Evolutionary conservation across 2,797 vertebrate genomes (phyloP), one percentile per base, ranked within the genome.

Genomic region (Anas flavirostris): DNA sequence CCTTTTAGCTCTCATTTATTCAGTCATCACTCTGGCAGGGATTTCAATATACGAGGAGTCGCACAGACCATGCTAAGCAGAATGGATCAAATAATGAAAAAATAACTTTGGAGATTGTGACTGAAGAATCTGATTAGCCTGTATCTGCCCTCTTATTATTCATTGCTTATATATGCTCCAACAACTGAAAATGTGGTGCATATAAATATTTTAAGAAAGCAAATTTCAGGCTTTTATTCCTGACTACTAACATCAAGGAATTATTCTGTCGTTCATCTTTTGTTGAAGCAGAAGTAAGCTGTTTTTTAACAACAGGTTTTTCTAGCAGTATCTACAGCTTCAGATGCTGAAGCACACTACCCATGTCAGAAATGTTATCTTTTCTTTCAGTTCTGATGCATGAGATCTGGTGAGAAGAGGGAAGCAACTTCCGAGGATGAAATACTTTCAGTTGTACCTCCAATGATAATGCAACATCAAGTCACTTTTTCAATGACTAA

Each of bases 51-150:
- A 25, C 22, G 39, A 60, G 50, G 43, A 66, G 11, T 23, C 25
- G 1, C 33, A 59, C 19, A 76, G 25, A 60, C 5, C 21, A 23
- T 39, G 59, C 59, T 81, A 69, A 87, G 33, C 10, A 73, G 81
- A 90, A 86, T 16, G 50, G 48, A 56, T 64, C 80, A 76, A 95
- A 82, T 84, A 70, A 76, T 70, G 44, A 88, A 95, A 75, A 90
- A 90, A 37, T n/a, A 1, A 10, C 48, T 82, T 39, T 39, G 25
- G 29, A 86, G 26, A 46, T 44, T 56, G n/a, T 44, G 72, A 37
- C 41, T 67, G 68, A 84, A 63, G 58, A 80, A 60, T 63, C 59
- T 79, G 35, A 68, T 88, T 85, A 88, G 16, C 29, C 37, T 3
- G 1, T 44, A 82, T 53, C 23, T 77, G 69, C 29, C 19, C 5